Percentiles rank a stretch among this genome's conserved stretches.
These are phyloP conservation scores for Megalops atlanticus DNA, from an alignment of 2,113 vertebrate species.

Conservation along the genomic window DNA sequence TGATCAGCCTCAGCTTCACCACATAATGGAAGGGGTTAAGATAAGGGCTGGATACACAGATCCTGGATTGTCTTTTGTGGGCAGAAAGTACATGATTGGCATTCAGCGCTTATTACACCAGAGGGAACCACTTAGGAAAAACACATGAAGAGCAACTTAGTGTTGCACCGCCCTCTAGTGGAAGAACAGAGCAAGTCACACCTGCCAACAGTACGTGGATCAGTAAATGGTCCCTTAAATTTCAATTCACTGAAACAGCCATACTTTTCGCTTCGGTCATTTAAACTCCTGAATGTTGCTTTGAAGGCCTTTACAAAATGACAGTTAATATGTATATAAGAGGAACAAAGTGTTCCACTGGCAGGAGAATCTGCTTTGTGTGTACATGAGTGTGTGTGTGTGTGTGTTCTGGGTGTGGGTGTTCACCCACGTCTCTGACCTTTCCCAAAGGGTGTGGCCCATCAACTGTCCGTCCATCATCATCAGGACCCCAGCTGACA, in stretches of 20 bases:
- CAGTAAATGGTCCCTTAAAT: background rate
- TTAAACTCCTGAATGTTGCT: too few relatives aligned
- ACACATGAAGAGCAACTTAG: background rate
- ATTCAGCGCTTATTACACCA: background rate
- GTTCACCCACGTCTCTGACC: conserved; percentile 64
- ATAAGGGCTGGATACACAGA: background rate
- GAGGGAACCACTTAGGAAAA: background rate
- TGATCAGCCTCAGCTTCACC: background rate
- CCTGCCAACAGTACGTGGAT: background rate
- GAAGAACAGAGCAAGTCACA: background rate
- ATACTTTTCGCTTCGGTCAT: too few relatives aligned
- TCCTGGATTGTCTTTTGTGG: background rate
- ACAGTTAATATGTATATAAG: background rate
- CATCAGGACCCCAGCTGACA: conserved; percentile 95
- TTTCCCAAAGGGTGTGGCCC: conserved; percentile 95
- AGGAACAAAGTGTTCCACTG: background rate
- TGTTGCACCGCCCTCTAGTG: conserved; percentile 56
- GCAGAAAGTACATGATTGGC: background rate
- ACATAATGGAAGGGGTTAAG: background rate
- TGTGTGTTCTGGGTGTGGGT: conserved; percentile 26
- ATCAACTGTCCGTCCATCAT: conserved; percentile 93
- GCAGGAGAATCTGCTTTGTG: background rate
- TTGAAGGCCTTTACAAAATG: too few relatives aligned
- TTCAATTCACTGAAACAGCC: background rate
- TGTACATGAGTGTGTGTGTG: background rate